These are phyloP conservation scores for Planococcus citri DNA, from an alignment of 1,140 invertebrate species.

Conservation along the genomic window DNA sequence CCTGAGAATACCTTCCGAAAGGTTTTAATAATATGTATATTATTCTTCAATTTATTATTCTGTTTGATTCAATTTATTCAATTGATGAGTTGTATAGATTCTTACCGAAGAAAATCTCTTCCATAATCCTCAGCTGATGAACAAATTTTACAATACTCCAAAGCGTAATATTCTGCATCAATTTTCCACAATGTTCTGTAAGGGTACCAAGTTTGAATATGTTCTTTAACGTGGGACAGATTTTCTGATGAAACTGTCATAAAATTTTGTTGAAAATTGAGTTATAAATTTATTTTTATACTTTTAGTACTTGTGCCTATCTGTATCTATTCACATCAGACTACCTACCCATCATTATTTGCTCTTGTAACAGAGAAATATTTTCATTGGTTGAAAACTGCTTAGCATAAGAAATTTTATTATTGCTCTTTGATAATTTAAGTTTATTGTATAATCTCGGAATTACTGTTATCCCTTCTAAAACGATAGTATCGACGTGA, in stretches of 20 bases:
- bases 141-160: not conserved
- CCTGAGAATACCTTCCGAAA: not conserved
- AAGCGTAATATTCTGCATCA: not conserved
- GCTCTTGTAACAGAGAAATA: not conserved
- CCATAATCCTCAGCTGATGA: not conserved
- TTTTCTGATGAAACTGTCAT: not conserved
- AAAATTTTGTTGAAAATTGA: no score
- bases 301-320: no score
- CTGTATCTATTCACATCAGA: no score
- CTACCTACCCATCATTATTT: not conserved
- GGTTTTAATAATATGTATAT: not conserved
- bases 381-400: not conserved
- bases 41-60: not conserved
- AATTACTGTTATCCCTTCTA: not conserved
- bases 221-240: not conserved
- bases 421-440: not conserved
- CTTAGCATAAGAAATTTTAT: not conserved
- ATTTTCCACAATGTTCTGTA: not conserved
- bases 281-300: no score
- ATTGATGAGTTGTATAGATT: no score
- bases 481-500: not conserved
- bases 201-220: not conserved
- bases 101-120: not conserved
- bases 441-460: conserved; percentile 1
- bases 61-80: no score